Evolutionary conservation across 2,797 vertebrate genomes (phyloP).

Genomic region (Typhlichthys subterraneus): DNA sequence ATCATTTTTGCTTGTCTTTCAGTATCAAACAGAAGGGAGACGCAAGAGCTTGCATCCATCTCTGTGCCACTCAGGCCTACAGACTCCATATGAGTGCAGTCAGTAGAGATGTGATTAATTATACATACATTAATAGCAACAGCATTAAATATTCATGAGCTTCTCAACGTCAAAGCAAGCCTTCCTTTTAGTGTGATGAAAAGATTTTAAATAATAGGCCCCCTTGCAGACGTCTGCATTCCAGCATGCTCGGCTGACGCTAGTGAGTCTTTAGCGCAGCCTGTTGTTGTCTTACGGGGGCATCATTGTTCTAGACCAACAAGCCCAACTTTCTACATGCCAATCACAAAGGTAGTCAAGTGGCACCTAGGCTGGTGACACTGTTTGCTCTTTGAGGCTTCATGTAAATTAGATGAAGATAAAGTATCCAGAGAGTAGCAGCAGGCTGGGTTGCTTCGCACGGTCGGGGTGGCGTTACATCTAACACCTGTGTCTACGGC

Average conservation of each 20-base stretch:
- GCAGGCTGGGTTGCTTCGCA: slow-evolving; percentile 19
- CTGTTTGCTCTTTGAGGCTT: slow-evolving; percentile 62
- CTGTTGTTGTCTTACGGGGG: slow-evolving; percentile 57
- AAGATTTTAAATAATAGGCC: slow-evolving; percentile 80
- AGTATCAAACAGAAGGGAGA: slow-evolving; percentile 57
- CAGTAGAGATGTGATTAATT: slow-evolving; percentile 80
- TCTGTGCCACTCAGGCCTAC: slow-evolving; percentile 71
- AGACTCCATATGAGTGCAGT: slow-evolving; percentile 73
- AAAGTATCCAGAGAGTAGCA: slow-evolving; percentile 31
- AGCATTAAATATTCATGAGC: slow-evolving; percentile 78
- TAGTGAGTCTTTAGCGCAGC: slow-evolving; percentile 60
- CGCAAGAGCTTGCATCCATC: slow-evolving; percentile 45
- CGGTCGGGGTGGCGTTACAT: slow-evolving; percentile 45
- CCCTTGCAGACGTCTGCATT: slow-evolving; percentile 74
- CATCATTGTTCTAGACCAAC: slow-evolving; percentile 49
- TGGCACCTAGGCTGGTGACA: slow-evolving; percentile 48
- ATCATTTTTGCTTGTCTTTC: slow-evolving; percentile 42
- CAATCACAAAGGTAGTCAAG: slow-evolving; percentile 36
- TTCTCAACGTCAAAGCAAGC: slow-evolving; percentile 76
- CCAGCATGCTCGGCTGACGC: slow-evolving; percentile 62
- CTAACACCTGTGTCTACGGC: slow-evolving; percentile 63
- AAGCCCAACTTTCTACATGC: slow-evolving; percentile 35
- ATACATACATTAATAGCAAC: slow-evolving; percentile 85
- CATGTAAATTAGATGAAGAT: slow-evolving; percentile 54
- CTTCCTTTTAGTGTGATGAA: slow-evolving; percentile 78